phyloP scores from a whole-genome alignment of 2,888 invertebrate genomes.

The Ophraella communa region DNA sequence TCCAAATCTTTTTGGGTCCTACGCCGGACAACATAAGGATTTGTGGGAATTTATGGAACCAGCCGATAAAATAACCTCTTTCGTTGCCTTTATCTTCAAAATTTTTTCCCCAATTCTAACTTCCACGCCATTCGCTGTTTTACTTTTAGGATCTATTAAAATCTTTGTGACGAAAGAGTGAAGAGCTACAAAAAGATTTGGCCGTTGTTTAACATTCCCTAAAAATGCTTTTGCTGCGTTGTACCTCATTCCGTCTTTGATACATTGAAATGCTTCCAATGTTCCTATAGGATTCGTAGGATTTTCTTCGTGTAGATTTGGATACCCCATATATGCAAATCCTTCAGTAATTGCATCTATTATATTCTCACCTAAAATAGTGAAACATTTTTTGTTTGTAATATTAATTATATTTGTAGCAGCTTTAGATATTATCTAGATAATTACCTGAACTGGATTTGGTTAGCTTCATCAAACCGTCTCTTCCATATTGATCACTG shows the following conservation, averaged over 20 bases:
- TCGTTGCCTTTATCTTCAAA: conserved; percentile 58
- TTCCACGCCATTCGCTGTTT: conserved; percentile 60
- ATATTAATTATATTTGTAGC: too few relatives aligned
- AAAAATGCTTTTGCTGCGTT: conserved; percentile 77
- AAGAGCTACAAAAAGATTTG: conserved; percentile 67
- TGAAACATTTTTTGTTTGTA: too few relatives aligned
- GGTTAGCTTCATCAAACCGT: conserved; percentile 62
- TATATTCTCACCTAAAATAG: too few relatives aligned
- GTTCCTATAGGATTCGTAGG: conserved; percentile 45
- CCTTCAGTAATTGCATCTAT: too few relatives aligned
- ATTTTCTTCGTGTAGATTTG: conserved; percentile 37
- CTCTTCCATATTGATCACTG: conserved; percentile 54
- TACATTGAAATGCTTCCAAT: too few relatives aligned
- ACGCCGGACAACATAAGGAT: conserved; percentile 74
- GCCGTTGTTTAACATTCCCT: conserved; percentile 59
- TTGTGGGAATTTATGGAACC: conserved; percentile 74
- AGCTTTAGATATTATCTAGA: neutral
- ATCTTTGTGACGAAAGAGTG: conserved; percentile 65
- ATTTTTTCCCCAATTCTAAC: conserved; percentile 53
- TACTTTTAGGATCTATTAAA: conserved; percentile 58
- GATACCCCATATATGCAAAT: too few relatives aligned
- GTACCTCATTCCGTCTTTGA: conserved; percentile 57
- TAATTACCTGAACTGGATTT: conserved; percentile 49
- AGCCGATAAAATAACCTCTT: conserved; percentile 70
- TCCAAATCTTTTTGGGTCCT: conserved; percentile 64